Percentiles rank a stretch among this genome's conserved stretches.
phyloP scores from a whole-genome alignment of 2,797 vertebrate genomes.

The Hyperoplus immaculatus region DNA sequence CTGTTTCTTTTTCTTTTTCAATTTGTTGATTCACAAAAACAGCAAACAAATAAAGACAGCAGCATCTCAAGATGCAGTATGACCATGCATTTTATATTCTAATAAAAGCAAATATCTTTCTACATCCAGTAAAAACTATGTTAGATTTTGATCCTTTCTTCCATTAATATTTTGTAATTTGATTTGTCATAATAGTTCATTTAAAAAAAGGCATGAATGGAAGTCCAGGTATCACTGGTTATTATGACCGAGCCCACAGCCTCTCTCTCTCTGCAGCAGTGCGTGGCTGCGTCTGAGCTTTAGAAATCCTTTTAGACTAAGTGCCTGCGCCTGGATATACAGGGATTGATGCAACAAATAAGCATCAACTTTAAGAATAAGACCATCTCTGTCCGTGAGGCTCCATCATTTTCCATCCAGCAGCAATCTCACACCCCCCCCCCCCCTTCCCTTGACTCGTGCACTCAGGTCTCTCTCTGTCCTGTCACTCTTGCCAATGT shows the following conservation, averaged over 20 bases:
- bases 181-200: constrained; percentile 18
- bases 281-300: constrained; percentile 30
- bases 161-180: constrained; percentile 11
- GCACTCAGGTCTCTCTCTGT: constrained; percentile 61
- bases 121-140: background rate
- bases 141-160: background rate
- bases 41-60: background rate
- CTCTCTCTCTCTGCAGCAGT: constrained; percentile 28
- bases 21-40: background rate
- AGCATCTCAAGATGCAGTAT: background rate
- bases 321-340: constrained; percentile 42
- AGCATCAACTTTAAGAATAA: constrained; percentile 69
- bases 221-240: constrained; percentile 32
- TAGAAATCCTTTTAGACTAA: constrained; percentile 68
- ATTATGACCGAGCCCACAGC: constrained; percentile 9
- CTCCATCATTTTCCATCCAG: constrained; percentile 64
- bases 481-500: constrained; percentile 63
- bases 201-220: constrained; percentile 56
- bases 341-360: constrained; percentile 68
- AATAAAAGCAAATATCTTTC: background rate
- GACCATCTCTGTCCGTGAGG: constrained; percentile 61
- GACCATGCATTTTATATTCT: background rate
- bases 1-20: background rate
- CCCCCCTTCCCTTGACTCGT: constrained; percentile 60
- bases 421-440: constrained; percentile 54